Conservation (phyloP, 2,113 vertebrate genomes). For the Sturnus vulgaris region DNA sequence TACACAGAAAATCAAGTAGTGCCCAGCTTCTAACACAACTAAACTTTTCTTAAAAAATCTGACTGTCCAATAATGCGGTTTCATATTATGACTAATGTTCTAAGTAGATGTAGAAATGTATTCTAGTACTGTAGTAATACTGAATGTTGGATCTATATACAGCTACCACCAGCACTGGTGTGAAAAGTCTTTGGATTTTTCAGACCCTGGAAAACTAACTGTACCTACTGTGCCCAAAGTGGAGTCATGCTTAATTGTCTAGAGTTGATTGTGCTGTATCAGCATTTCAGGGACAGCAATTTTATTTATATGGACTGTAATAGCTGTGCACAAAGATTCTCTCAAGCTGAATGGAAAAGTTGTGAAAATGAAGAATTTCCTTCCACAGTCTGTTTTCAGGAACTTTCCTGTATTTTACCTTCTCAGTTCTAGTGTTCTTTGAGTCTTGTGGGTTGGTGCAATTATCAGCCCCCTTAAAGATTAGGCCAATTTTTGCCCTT, state of each 20-base stretch:
- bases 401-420: background rate
- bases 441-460: background rate
- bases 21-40: background rate
- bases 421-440: background rate
- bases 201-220: background rate
- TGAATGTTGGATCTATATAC: background rate
- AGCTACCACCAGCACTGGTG: background rate
- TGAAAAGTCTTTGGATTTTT: background rate
- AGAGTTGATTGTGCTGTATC: background rate
- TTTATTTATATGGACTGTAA: background rate
- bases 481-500: background rate
- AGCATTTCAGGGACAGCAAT: background rate
- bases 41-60: background rate
- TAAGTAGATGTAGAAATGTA: background rate
- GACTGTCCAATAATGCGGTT: background rate
- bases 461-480: background rate
- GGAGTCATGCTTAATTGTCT: background rate
- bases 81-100: background rate
- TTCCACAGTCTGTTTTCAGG: background rate
- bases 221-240: background rate
- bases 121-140: background rate
- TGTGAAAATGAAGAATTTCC: background rate
- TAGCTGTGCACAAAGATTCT: background rate
- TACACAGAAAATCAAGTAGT: background rate
- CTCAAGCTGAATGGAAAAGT: background rate